Base-by-base conservation (phyloP, 2,113 vertebrate genomes). In the Corvus moneduloides region DNA sequence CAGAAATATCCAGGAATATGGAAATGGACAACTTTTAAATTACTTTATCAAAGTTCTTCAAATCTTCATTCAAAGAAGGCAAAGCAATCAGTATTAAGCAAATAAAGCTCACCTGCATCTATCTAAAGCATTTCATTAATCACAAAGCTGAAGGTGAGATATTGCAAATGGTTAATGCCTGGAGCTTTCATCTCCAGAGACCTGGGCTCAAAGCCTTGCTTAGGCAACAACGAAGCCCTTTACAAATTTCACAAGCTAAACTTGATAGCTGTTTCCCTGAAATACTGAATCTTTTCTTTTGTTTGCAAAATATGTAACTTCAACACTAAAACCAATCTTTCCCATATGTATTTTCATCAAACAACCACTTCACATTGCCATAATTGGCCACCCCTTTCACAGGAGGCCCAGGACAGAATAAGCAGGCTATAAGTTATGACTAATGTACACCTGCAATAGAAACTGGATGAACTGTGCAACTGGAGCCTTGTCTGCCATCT, bases 81-180 rank as follows among this genome's bases (percentile, higher is more conserved):
- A 87, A 91, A 95, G 23, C 44, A 89, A 96, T 84, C 69, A 72
- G 89, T 48, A 86, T 72, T 75, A 92, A 84, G 51, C 28, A 89
- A 94, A 95, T 76, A 64, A 89, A 81, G 28, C 51, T 75, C 64
- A 96, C 69, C 37, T 68, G 68, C 52, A 89, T 71, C 72, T 71
- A 84, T 55, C 75, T 52, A 75, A 94, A 95, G 61, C 22, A 52
- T 68, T 96, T 90, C 75, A 92, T 72, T 89, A 75, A 84, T 81
- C 33, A 93, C 59, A 94, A 89, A 87, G 62, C 71, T 58, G 62
- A 58, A 43, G 20, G 18, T 64, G 23, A 95, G 41, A 86, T 28
- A 83, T 4, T n/a, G 39, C 75, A 92, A 76, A 86, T 78, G 73
- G 61, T 89, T 90, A 80, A 91, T 16, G 82, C 82, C 82, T 35